These are phyloP conservation scores for Caenorhabditis sulstoni DNA, from an alignment of 2,888 invertebrate genomes.

Conservation along the genomic window DNA sequence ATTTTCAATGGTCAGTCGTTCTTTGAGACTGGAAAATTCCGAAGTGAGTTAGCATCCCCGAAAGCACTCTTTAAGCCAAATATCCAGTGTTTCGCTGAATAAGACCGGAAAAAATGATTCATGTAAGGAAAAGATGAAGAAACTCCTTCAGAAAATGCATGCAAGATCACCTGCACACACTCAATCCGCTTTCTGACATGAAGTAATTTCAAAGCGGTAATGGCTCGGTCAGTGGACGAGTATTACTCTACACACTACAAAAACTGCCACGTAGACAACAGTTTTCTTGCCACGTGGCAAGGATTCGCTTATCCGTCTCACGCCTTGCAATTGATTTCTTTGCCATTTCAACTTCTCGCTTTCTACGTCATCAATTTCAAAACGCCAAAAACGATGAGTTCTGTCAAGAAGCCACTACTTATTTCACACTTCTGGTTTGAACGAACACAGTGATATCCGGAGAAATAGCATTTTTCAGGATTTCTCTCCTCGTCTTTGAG, in stretches of 20 bases:
- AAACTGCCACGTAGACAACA: not conserved
- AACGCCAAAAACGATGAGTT: not conserved
- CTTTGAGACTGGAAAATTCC: no score
- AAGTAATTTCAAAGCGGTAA: not conserved
- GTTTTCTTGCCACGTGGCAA: not conserved
- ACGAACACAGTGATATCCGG: not conserved
- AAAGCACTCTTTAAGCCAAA: no score
- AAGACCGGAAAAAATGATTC: no score
- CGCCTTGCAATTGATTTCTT: not conserved
- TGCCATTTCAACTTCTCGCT: not conserved
- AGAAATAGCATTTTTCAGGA: no score
- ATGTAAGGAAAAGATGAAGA: no score
- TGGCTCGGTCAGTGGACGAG: not conserved
- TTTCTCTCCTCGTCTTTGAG: not conserved
- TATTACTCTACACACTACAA: conserved; percentile 8
- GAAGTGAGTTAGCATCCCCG: no score
- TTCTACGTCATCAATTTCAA: not conserved
- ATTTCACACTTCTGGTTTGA: not conserved
- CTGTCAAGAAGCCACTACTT: conserved; percentile 1
- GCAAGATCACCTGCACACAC: no score
- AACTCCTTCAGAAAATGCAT: no score
- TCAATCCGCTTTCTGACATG: no score
- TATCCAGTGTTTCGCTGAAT: no score
- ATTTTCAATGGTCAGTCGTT: no score
- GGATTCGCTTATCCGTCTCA: not conserved